A percentile compares a stretch with the other conserved stretches of the same genome.
These are phyloP conservation scores for Tapirus terrestris DNA, from an alignment of 2,113 vertebrate genomes.

Conservation along the genomic window DNA sequence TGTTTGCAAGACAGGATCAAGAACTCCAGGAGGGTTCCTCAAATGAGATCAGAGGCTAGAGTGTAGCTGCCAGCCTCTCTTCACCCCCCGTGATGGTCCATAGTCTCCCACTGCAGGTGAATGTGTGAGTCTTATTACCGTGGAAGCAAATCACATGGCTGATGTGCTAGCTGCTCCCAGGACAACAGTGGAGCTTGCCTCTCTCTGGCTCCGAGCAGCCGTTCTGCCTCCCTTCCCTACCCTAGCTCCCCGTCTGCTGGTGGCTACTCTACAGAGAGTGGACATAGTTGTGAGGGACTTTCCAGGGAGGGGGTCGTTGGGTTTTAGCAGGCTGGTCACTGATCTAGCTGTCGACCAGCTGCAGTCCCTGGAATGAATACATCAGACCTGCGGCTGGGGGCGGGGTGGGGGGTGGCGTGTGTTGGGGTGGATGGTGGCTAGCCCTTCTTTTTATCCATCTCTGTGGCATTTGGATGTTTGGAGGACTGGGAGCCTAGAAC, in stretches of 20 bases:
- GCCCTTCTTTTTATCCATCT: slow-evolving; percentile 2
- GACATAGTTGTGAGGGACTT: background rate
- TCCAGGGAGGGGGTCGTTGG: background rate
- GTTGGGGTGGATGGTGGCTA: background rate
- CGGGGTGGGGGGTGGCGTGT: background rate
- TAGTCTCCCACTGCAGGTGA: slow-evolving; percentile 17
- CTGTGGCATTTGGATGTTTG: slow-evolving; percentile 8
- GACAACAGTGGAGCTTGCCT: background rate
- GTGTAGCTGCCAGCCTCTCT: background rate
- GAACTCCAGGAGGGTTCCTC: background rate
- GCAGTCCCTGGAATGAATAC: background rate
- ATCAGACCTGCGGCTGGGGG: background rate
- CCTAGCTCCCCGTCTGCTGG: background rate
- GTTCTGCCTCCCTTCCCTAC: background rate
- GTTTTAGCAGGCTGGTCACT: background rate
- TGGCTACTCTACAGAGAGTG: background rate
- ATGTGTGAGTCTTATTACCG: background rate
- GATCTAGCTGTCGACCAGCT: background rate
- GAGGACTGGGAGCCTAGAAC: background rate
- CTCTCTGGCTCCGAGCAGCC: background rate
- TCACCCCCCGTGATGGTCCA: background rate
- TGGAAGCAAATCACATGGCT: background rate
- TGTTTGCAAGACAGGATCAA: background rate
- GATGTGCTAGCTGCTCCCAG: background rate
- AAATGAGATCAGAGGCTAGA: slow-evolving; percentile 29